Evolutionary conservation across 2,113 vertebrate species (phyloP).

Genomic region (Pongo pygmaeus): DNA sequence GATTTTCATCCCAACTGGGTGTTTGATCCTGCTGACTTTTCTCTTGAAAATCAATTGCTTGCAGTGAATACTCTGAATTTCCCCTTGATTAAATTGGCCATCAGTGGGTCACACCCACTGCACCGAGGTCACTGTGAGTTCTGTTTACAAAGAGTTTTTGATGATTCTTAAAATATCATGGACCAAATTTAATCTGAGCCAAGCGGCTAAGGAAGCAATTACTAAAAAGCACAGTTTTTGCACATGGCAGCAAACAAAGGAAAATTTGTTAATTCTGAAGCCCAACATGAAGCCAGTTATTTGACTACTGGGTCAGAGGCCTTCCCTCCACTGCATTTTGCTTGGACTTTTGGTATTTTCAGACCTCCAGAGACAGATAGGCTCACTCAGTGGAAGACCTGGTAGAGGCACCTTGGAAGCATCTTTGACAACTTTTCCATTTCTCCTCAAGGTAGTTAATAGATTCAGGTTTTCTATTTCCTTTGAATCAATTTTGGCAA

Average conservation of each 20-base stretch:
- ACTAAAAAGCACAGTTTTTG: slow-evolving; percentile 60
- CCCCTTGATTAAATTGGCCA: slow-evolving; percentile 72
- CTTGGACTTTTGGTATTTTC: neutral
- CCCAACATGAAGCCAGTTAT: neutral
- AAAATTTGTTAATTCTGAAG: slow-evolving; percentile 20
- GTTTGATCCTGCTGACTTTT: slow-evolving; percentile 84
- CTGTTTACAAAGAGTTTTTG: slow-evolving; percentile 57
- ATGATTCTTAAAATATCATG: slow-evolving; percentile 69
- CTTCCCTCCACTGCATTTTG: neutral
- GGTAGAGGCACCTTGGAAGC: neutral
- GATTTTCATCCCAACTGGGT: slow-evolving; percentile 85
- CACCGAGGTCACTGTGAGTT: slow-evolving; percentile 44
- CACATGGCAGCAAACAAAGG: slow-evolving; percentile 52
- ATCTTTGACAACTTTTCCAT: neutral
- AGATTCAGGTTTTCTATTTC: neutral
- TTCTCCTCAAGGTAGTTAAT: neutral
- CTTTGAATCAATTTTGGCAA: slow-evolving; percentile 11
- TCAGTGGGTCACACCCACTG: slow-evolving; percentile 37
- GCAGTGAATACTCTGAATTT: slow-evolving; percentile 77
- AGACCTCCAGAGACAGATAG: neutral
- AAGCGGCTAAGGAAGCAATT: slow-evolving; percentile 69
- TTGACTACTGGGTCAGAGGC: neutral
- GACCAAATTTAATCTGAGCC: slow-evolving; percentile 51
- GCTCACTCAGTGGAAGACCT: neutral
- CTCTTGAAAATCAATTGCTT: slow-evolving; percentile 81